Evolutionary conservation across 2,113 vertebrate species (phyloP), one percentile per base, ranked within the genome.

Genomic region (Gobiocypris rarus): DNA sequence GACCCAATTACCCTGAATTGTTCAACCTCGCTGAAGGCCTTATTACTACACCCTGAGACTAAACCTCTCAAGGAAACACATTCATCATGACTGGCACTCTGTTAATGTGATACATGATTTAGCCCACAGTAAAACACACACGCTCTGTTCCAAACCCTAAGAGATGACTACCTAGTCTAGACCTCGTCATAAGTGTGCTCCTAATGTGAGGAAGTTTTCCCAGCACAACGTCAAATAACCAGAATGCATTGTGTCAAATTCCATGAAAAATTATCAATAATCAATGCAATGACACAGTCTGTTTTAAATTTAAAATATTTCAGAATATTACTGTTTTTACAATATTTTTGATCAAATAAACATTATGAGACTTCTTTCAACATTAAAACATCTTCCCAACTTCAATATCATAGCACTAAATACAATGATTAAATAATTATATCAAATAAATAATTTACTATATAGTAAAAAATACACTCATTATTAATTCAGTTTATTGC

Each of bases 1-100:
- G 84, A 85, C 71, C 83, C 73, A 86, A 26, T 86, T 71, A 86
- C 43, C 10, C 52, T 70, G 22, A 59, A 11, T 13, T 28, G 24
- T 59, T 70, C 14, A 70, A 56, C 26, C 50, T 38, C 48, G 22
- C 48, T 58, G 70, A 82, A 58, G 50, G 50, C 48, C 5, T 11
- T 26, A 54, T 54, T 50, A 10, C 59, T 69, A 73, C 58, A 79
- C 54, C 65, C 52, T 24, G 41, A 73, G 75, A 63, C 54, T 59
- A 9, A 59, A 80, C 34, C 38, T 73, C 28, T 15, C 6, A 41
- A 7, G 43, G 52, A 80, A 59, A 78, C 19, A 2, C 63, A 84
- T 71, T 84, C 41, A 73, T 84, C 75, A 84, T 19, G 48, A 31
- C 2, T 38, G 65, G 8, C 52, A 58, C 9, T 34, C 1, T 26